Evolutionary conservation across 2,113 vertebrate genomes (phyloP).

Genomic region (Psittacula cyanocephala): DNA sequence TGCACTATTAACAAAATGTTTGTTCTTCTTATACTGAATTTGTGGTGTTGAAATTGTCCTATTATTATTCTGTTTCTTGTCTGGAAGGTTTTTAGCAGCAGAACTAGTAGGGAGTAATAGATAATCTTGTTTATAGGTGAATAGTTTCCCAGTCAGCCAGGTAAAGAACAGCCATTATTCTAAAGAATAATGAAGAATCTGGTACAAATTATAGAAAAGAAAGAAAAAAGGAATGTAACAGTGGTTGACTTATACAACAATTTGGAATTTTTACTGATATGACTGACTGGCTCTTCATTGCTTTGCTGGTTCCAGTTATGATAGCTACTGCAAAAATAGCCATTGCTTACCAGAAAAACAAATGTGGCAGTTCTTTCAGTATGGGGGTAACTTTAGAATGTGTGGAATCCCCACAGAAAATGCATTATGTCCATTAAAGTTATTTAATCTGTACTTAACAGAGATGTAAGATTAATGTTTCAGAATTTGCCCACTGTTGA

Average conservation of each 20-base stretch:
- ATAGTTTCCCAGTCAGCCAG: background rate
- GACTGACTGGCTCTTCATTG: background rate
- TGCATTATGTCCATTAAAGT: background rate
- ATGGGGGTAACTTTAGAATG: background rate
- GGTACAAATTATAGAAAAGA: conserved; percentile 23
- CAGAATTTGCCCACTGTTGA: background rate
- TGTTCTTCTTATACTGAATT: conserved; percentile 10
- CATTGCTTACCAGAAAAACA: background rate
- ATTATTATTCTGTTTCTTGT: background rate
- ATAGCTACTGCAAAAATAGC: background rate
- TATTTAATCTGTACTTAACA: background rate
- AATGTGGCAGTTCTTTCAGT: background rate
- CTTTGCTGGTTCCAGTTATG: background rate
- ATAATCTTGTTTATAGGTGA: background rate
- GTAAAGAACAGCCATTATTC: conserved; percentile 3
- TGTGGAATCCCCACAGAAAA: background rate
- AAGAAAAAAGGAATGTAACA: background rate
- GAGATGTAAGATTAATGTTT: background rate
- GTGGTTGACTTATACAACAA: background rate
- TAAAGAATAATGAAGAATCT: conserved; percentile 31
- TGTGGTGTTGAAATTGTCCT: background rate
- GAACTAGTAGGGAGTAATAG: background rate
- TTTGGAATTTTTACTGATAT: background rate
- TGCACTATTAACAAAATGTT: background rate
- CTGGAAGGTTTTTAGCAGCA: conserved; percentile 15